Evolutionary conservation across 2,797 vertebrate species (phyloP).

Genomic region (Macrochelys suwanniensis): DNA sequence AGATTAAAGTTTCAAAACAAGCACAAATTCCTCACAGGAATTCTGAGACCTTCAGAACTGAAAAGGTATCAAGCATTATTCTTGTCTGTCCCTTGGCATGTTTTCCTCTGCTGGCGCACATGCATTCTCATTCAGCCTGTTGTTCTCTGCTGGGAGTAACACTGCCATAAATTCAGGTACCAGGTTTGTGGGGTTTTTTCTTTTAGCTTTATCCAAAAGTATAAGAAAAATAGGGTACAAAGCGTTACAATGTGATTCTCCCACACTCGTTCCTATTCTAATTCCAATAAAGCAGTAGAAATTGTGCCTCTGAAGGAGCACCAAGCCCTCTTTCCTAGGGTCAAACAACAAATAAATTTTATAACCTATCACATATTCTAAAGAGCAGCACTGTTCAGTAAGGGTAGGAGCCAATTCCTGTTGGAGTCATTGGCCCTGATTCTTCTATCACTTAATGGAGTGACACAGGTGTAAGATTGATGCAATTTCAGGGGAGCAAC

Average conservation of each 20-base stretch:
- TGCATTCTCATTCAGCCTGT: not conserved
- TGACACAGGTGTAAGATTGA: not conserved
- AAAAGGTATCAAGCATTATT: not conserved
- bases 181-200: not conserved
- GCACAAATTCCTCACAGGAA: not conserved
- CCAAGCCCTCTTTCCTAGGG: not conserved
- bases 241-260: not conserved
- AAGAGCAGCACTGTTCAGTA: not conserved
- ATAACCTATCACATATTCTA: not conserved
- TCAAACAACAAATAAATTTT: slow-evolving; percentile 13
- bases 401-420: not conserved
- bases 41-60: not conserved
- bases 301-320: not conserved
- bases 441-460: not conserved
- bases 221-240: not conserved
- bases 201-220: not conserved
- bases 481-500: not conserved
- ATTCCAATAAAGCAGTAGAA: not conserved
- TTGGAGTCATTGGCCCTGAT: slow-evolving; percentile 15
- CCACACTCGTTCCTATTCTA: not conserved
- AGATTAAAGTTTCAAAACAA: not conserved
- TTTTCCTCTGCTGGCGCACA: not conserved
- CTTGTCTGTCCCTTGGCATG: not conserved
- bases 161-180: not conserved
- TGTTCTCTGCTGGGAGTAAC: not conserved